Conservation (phyloP, 1,140 invertebrate species). For the Hestina assimilis region DNA sequence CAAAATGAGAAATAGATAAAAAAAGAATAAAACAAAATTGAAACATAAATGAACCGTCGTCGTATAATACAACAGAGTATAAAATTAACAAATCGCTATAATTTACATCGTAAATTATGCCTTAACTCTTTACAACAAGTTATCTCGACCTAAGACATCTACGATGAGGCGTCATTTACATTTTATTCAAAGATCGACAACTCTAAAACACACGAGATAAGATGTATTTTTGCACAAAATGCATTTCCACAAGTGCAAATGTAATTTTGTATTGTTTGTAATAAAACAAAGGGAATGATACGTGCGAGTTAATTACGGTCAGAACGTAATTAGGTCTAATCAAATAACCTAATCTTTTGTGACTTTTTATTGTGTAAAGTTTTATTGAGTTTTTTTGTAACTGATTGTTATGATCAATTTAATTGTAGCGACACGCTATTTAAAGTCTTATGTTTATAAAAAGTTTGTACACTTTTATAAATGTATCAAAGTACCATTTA, state of each 20-base stretch:
- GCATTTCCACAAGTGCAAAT: constrained; percentile 5
- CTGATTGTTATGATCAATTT: constrained; percentile 3
- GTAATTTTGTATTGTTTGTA: constrained; percentile 37
- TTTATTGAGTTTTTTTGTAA: constrained; percentile 31
- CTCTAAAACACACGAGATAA: constrained; percentile 29
- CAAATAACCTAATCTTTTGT: constrained; percentile 68
- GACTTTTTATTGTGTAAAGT: constrained; percentile 43
- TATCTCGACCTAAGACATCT: constrained; percentile 68
- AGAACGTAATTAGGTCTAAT: constrained; percentile 73
- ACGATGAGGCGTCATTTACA: constrained; percentile 12
- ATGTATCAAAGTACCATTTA: too few species aligned
- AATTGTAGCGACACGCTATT: neutral
- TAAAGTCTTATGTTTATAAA: too few species aligned
- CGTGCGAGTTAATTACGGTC: constrained; percentile 66
- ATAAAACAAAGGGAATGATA: constrained; percentile 74
- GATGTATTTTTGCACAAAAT: constrained; percentile 25
- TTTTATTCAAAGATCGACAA: neutral
- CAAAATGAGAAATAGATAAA: constrained; percentile 17
- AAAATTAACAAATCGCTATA: constrained; percentile 71
- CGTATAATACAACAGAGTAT: constrained; percentile 48
- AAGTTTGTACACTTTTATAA: too few species aligned
- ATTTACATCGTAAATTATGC: constrained; percentile 71
- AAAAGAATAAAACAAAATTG: constrained; percentile 17
- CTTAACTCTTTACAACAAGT: constrained; percentile 64
- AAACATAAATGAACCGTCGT: constrained; percentile 42